phyloP scores from a whole-genome alignment of 2,797 vertebrate species.

The Macropus fuliginosus region DNA sequence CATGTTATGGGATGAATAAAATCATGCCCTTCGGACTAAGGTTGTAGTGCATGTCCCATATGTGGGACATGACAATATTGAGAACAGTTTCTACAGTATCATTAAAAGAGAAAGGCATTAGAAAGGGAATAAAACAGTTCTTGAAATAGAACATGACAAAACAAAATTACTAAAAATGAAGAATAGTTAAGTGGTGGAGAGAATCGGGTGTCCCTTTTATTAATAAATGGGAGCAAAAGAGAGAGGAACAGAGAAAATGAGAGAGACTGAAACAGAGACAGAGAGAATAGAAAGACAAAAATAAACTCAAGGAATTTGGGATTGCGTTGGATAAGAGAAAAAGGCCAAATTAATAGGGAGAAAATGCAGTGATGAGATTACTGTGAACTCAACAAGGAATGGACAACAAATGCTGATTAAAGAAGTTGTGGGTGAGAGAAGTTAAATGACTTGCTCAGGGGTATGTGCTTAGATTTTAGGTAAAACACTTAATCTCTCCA shows the following conservation, averaged over 20 bases:
- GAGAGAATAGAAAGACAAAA: not conserved
- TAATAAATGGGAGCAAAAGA: not conserved
- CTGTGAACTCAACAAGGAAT: no score
- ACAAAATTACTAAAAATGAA: not conserved
- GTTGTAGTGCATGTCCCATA: not conserved
- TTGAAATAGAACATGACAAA: not conserved
- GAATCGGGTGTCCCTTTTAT: not conserved
- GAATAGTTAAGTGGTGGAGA: not conserved
- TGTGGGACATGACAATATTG: not conserved
- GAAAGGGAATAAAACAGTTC: not conserved
- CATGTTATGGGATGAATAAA: not conserved
- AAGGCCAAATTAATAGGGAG: no score
- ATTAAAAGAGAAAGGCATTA: not conserved
- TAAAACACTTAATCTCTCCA: no score
- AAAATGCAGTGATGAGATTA: no score
- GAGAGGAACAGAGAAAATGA: not conserved
- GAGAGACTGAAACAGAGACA: not conserved
- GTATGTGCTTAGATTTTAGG: not conserved
- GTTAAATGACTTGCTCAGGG: not conserved
- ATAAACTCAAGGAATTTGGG: no score
- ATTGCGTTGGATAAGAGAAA: no score
- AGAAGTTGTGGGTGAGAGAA: not conserved
- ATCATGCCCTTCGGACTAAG: not conserved
- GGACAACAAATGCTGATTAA: no score
- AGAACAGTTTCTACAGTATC: not conserved